Evolutionary conservation across 2,113 vertebrate genomes (phyloP), one percentile per base, ranked within the genome.

Genomic region (Oryzias curvinotus): DNA sequence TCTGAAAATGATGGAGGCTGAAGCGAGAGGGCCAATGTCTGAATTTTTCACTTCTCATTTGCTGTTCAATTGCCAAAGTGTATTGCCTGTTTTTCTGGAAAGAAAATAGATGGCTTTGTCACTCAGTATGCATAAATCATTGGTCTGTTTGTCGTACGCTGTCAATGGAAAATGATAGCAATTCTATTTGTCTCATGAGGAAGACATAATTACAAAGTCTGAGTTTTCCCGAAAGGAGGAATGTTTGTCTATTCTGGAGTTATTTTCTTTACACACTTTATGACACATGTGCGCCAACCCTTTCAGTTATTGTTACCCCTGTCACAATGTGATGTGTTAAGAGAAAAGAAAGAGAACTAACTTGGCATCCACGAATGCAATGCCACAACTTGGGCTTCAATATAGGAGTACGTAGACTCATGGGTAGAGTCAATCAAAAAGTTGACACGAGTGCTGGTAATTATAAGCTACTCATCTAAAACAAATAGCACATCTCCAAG

Each of bases 21-120:
- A 57, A 47, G 68, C 75, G 83, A 36, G 62, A 58, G 42, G 23
- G 46, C 42, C 25, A 54, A 84, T 89, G 85, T 90, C 85, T 77
- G 81, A 81, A 80, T 86, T 86, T 80, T 81, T 87, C 81, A 83
- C 84, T 85, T 75, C 84, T 89, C 87, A 89, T 91, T 90, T 91
- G 86, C 62, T 75, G 85, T 85, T 89, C 82, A 90, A 88, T 91
- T 87, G 85, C 80, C 81, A 76, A 76, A 84, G 83, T 78, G 76
- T 79, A 85, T 88, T 86, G 84, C 80, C 80, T 90, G 75, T 83
- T 86, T 89, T 79, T 69, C 66, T 62, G 57, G 70, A 83, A 82
- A 73, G 84, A 87, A 91, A 91, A 88, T 87, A 90, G 81, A 88
- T 82, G 83, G 85, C 85, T 90, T 88, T 87, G 87, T 89, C 87